phyloP scores from a whole-genome alignment of 2,113 vertebrate genomes.

The Aix galericulata region DNA sequence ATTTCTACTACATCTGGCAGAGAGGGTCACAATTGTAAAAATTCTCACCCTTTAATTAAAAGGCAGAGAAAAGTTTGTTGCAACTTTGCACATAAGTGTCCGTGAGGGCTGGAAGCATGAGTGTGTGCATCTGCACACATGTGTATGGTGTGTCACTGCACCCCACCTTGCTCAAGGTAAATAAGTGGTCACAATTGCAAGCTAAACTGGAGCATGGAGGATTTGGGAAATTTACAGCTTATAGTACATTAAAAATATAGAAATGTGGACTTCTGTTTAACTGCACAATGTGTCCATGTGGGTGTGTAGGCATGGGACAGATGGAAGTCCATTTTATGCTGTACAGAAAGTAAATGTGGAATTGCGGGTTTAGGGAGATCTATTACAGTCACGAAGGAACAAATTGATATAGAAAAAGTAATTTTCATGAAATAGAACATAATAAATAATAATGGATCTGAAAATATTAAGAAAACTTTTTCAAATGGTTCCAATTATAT shows the following conservation, averaged over 20 bases:
- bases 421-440: background rate
- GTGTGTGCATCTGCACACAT: rapidly evolving
- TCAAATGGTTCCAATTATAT: background rate
- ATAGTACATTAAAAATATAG: background rate
- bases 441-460: background rate
- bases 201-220: background rate
- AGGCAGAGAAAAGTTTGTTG: background rate
- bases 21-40: background rate
- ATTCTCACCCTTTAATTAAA: background rate
- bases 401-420: background rate
- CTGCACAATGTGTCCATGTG: background rate
- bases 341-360: background rate
- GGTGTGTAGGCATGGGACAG: background rate
- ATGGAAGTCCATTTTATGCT: background rate
- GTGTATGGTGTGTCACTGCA: background rate
- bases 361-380: background rate
- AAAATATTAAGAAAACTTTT: background rate
- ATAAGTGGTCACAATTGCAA: background rate
- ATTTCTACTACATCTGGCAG: background rate
- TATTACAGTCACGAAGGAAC: background rate
- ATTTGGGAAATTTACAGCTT: background rate
- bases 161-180: background rate
- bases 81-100: background rate
- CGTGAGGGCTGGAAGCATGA: background rate
- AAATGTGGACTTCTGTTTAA: background rate